Evolutionary conservation across 2,888 invertebrate species (phyloP).

Genomic region (Caenorhabditis angaria): DNA sequence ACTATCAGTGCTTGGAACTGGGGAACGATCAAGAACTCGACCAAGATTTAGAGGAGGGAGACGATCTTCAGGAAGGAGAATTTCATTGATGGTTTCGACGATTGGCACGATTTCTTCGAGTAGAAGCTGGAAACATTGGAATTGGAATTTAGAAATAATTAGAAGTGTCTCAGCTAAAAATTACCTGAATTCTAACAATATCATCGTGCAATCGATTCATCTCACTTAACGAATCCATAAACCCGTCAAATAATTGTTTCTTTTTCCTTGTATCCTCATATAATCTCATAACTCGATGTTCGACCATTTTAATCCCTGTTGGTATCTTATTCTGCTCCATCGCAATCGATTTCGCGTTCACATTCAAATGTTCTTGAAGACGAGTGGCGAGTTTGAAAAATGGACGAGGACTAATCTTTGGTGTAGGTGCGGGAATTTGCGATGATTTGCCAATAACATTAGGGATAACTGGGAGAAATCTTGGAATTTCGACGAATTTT

Average conservation of each 20-base stretch:
- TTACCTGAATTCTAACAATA: slow-evolving; percentile 44
- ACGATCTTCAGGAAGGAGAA: slow-evolving; percentile 60
- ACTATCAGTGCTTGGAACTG: slow-evolving; percentile 39
- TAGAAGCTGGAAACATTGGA: slow-evolving; percentile 40
- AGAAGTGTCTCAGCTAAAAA: too few relatives aligned
- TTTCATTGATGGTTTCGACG: slow-evolving; percentile 60
- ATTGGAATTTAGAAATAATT: neutral
- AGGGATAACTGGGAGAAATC: slow-evolving; percentile 58
- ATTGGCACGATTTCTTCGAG: slow-evolving; percentile 59
- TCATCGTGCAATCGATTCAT: slow-evolving; percentile 40
- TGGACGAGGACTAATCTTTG: slow-evolving; percentile 40
- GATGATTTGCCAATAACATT: slow-evolving; percentile 39
- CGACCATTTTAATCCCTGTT: slow-evolving; percentile 35
- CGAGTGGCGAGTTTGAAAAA: slow-evolving; percentile 54
- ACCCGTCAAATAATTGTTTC: slow-evolving; percentile 26
- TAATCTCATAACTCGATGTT: neutral
- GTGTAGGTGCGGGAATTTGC: slow-evolving; percentile 14
- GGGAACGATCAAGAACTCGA: slow-evolving; percentile 40
- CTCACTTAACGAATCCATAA: slow-evolving; percentile 29
- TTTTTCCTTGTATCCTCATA: slow-evolving; percentile 26
- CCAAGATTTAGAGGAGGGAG: slow-evolving; percentile 56
- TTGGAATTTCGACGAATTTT: slow-evolving; percentile 52
- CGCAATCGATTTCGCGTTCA: slow-evolving; percentile 51
- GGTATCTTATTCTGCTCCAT: slow-evolving; percentile 55
- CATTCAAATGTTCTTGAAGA: slow-evolving; percentile 61